phyloP scores from a whole-genome alignment of 2,888 invertebrate species.

The Ectemnius continuus region DNA sequence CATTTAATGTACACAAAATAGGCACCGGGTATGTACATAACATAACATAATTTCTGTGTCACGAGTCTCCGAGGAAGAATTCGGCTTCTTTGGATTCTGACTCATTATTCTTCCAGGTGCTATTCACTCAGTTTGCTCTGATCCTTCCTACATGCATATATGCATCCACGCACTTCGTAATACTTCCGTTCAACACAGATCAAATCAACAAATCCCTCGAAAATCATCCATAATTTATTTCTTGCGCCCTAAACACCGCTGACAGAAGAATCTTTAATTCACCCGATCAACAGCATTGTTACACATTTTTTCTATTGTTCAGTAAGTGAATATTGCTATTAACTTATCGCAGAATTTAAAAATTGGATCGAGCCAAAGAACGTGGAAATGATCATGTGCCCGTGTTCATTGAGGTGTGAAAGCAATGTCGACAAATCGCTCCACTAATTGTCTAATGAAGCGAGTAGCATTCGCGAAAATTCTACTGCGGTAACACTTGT shows the following conservation, averaged over 20 bases:
- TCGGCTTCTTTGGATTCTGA: constrained; percentile 1
- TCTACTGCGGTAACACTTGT: no score
- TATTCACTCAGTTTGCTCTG: neutral
- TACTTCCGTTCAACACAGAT: no score
- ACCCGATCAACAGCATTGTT: constrained; percentile 3
- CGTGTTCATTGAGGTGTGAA: no score
- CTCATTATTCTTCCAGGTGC: neutral
- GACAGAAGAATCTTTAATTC: no score
- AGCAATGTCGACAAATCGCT: no score
- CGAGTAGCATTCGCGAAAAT: no score
- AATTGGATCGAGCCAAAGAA: no score
- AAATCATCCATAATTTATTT: constrained; percentile 1
- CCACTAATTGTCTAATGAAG: no score
- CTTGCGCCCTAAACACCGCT: neutral
- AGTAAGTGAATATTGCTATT: neutral
- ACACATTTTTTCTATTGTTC: constrained; percentile 14
- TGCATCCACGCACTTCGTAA: no score
- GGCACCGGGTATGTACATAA: constrained; percentile 17
- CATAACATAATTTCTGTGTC: constrained; percentile 13
- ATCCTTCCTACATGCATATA: neutral
- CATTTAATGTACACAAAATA: constrained; percentile 24
- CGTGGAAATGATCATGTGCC: no score
- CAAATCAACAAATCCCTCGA: constrained; percentile 1
- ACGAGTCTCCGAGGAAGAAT: neutral
- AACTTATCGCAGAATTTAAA: neutral